These are phyloP conservation scores for Thymelicus acteon DNA, from an alignment of 2,888 invertebrate genomes.

Conservation along the genomic window DNA sequence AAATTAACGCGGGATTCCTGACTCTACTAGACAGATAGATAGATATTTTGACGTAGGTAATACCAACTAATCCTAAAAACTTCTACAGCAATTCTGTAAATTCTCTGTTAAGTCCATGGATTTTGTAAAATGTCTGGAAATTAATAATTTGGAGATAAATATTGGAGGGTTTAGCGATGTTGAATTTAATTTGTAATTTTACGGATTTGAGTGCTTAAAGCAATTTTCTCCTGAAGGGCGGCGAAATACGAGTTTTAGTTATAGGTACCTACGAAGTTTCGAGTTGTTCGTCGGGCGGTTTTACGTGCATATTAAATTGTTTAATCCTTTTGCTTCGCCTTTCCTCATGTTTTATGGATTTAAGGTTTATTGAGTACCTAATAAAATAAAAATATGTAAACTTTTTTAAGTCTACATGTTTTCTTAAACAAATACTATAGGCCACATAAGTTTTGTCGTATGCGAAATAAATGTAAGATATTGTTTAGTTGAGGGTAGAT, in stretches of 20 bases:
- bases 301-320: background rate
- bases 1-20: too few species aligned
- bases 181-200: background rate
- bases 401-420: too few species aligned
- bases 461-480: too few species aligned
- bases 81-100: background rate
- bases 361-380: too few species aligned
- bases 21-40: too few species aligned
- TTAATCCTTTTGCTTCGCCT: background rate
- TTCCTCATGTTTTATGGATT: too few species aligned
- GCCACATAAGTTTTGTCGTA: too few species aligned
- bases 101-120: background rate
- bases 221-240: background rate
- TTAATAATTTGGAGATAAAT: background rate
- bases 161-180: background rate
- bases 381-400: too few species aligned
- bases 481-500: too few species aligned
- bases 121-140: background rate
- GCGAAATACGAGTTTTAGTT: background rate
- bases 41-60: too few species aligned
- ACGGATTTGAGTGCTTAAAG: background rate
- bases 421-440: too few species aligned
- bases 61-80: background rate
- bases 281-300: background rate
- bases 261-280: background rate